Percentiles rank a stretch among this genome's conserved stretches.
phyloP scores from a whole-genome alignment of 2,113 vertebrate species.

The Dryoscopus gambensis region DNA sequence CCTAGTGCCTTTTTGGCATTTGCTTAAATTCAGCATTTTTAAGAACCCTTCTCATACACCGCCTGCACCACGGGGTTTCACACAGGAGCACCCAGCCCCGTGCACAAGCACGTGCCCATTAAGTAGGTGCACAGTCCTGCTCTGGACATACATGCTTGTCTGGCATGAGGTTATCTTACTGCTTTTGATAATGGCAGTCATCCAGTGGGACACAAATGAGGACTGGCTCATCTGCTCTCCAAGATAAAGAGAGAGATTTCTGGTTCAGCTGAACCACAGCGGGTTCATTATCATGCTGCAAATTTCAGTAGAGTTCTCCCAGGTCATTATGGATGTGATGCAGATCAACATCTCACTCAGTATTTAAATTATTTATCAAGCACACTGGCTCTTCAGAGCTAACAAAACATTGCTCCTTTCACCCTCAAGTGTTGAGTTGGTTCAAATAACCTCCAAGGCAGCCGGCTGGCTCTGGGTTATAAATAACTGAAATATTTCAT shows the following conservation, averaged over 20 bases:
- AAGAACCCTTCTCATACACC: not conserved
- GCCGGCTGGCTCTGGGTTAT: not conserved
- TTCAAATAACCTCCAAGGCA: slow-evolving; percentile 36
- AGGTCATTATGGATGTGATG: not conserved
- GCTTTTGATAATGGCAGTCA: not conserved
- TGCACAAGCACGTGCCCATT: fast-evolving
- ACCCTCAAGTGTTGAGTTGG: slow-evolving; percentile 40
- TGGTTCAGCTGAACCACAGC: not conserved
- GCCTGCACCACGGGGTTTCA: not conserved
- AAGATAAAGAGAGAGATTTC: not conserved
- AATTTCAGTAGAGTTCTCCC: not conserved
- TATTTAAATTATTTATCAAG: slow-evolving; percentile 29
- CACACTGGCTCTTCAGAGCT: not conserved
- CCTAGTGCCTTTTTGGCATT: not conserved
- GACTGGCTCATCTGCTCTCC: not conserved
- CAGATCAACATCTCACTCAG: slow-evolving; percentile 16
- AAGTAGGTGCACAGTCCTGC: not conserved
- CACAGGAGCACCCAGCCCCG: not conserved
- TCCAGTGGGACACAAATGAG: not conserved
- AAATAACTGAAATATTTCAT: slow-evolving; percentile 22
- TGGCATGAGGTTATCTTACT: not conserved
- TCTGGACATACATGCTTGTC: not conserved
- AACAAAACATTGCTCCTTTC: slow-evolving; percentile 24
- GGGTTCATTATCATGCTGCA: not conserved
- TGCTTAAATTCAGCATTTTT: not conserved